Base-by-base conservation (phyloP, 2,797 vertebrate genomes). In the Cynodonichthys magdalenae region DNA sequence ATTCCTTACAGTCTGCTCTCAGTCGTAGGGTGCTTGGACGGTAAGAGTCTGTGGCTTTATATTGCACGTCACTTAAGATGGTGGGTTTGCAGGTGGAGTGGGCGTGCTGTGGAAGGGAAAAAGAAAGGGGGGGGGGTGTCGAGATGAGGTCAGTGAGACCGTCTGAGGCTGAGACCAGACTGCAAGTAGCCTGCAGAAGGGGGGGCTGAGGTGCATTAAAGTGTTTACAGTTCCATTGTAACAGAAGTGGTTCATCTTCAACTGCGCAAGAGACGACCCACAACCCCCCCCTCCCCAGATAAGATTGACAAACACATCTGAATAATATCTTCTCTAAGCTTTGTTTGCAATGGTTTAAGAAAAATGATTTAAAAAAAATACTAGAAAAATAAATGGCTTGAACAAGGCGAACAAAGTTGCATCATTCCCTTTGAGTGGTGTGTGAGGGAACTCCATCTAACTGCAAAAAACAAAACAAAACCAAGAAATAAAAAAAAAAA, bases 61-160 rank as follows among this genome's bases (percentile, higher is more conserved):
- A 94, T 93, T 94, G 93, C 92, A 94, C 91, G 74, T 93, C 84
- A 74, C 80, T 89, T 90, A 79, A 93, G 91, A 86, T 81, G 77
- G 64, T 88, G 79, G 73, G 69, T 79, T 83, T 83, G 69, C 66
- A 61, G 69, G 65, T 65, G 73, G 74, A 81, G 74, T 48, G 31
- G 59, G 60, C 24, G 49, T 4, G 1, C 6, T 54, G 59, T 27
- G 27, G 39, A 4, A 27, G 28, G 61, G 20, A n/a, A 19, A 8
- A 44, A 2, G 24, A 39, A 49, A 4, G 45, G 48, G 20, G 60
- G 31, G 48, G 45, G 3, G 48, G 51, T 46, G 64, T 59, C 58
- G 17, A 75, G 66, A 76, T 82, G 77, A 87, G 85, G 76, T 82
- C 82, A 73, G 83, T 56, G 75, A 90, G 73, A 80, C 71, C 77